phyloP scores from a whole-genome alignment of 1,140 invertebrate species.

The Drosophila arawakana region DNA sequence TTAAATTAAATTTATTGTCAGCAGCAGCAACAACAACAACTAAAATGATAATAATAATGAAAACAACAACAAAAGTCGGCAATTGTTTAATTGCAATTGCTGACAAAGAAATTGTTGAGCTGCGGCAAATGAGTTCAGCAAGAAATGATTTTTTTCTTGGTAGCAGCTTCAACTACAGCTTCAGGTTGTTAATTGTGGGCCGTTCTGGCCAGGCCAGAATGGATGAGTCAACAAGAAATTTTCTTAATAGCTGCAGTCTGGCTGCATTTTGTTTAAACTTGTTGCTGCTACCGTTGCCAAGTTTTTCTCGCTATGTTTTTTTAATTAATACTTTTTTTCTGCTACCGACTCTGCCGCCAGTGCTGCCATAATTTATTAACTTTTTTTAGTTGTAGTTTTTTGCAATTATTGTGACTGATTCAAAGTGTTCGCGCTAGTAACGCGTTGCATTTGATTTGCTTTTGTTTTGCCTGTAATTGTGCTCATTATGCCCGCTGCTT shows the following conservation, averaged over 20 bases:
- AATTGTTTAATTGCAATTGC: constrained; percentile 76
- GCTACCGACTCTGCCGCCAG: too few species aligned
- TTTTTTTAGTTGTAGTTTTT: constrained; percentile 41
- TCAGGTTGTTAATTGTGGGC: constrained; percentile 73
- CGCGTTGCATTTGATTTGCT: constrained; percentile 81
- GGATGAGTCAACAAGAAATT: constrained; percentile 81
- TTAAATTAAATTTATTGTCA: constrained; percentile 74
- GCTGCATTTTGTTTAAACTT: constrained; percentile 38
- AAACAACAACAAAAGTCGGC: constrained; percentile 41
- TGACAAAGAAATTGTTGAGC: constrained; percentile 77
- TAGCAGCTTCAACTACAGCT: constrained; percentile 33
- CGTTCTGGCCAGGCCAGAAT: constrained; percentile 34
- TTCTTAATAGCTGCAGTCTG: constrained; percentile 74
- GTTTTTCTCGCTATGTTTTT: constrained; percentile 64
- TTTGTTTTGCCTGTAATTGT: constrained; percentile 73
- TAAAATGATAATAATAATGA: constrained; percentile 22
- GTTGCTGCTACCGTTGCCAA: constrained; percentile 69
- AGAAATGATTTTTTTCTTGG: constrained; percentile 71
- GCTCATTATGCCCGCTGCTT: constrained; percentile 67
- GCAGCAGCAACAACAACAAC: constrained; percentile 42
- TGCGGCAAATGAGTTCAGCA: constrained; percentile 77
- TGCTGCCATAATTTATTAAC: constrained; percentile 75
- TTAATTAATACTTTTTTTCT: constrained; percentile 77
- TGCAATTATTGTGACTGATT: constrained; percentile 80
- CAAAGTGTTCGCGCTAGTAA: constrained; percentile 63